phyloP scores from a whole-genome alignment of 2,797 vertebrate genomes.

The Buceros bicornis region DNA sequence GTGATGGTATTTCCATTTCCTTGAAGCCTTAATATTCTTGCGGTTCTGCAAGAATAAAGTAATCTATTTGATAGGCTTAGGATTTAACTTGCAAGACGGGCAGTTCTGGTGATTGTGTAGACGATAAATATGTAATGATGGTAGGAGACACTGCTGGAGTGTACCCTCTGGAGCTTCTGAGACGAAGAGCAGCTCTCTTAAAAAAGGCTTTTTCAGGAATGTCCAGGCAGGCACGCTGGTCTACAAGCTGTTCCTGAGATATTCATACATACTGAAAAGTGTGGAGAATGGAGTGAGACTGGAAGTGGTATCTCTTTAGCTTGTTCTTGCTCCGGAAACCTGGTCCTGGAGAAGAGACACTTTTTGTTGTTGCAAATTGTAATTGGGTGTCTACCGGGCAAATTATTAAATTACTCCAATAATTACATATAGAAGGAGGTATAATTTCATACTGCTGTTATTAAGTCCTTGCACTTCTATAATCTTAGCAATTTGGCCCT shows the following conservation, averaged over 20 bases:
- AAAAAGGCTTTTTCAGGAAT: background rate
- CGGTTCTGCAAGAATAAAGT: background rate
- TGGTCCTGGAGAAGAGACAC: background rate
- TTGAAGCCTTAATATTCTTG: background rate
- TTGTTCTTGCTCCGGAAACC: background rate
- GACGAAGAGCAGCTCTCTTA: background rate
- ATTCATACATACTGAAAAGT: rapidly evolving
- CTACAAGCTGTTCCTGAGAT: background rate
- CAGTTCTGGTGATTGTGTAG: background rate
- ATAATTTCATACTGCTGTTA: background rate
- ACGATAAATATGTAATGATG: background rate
- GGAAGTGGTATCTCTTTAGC: background rate
- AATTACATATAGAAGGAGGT: background rate
- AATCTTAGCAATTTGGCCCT: background rate
- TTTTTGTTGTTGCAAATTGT: background rate
- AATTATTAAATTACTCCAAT: background rate
- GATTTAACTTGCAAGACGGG: background rate
- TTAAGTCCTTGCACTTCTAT: background rate
- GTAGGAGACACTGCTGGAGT: background rate
- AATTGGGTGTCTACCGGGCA: background rate
- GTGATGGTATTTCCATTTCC: background rate
- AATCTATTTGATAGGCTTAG: background rate
- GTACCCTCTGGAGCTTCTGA: background rate
- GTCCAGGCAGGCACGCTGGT: background rate
- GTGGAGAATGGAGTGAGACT: background rate